Evolutionary conservation across 2,888 invertebrate genomes (phyloP).

Genomic region (Platerodrilus igneus): DNA sequence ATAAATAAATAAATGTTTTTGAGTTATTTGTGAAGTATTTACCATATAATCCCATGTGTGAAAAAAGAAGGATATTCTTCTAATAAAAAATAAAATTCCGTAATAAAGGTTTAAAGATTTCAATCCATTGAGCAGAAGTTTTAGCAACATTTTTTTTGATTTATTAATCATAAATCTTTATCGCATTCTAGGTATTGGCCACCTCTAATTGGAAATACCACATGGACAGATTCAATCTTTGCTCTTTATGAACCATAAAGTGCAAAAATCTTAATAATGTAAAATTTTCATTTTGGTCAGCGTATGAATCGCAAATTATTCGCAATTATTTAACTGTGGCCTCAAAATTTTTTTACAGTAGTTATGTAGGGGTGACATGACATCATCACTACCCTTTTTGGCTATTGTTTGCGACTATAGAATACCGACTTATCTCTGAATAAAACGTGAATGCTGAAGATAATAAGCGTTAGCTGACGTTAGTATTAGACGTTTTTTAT

Average conservation of each 20-base stretch:
- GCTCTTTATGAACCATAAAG: constrained; percentile 26
- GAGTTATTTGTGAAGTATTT: too few species aligned
- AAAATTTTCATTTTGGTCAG: constrained; percentile 32
- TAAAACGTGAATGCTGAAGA: too few species aligned
- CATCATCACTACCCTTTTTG: constrained; percentile 31
- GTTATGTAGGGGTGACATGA: constrained; percentile 8
- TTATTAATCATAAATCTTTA: constrained; percentile 27
- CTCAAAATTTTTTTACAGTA: constrained; percentile 3
- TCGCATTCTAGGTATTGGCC: constrained; percentile 31
- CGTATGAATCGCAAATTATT: constrained; percentile 32
- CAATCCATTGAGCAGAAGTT: constrained; percentile 27
- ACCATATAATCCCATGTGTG: too few species aligned
- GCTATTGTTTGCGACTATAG: constrained; percentile 29
- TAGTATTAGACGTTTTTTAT: too few species aligned
- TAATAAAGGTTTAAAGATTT: constrained; percentile 23
- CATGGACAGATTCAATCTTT: constrained; percentile 26
- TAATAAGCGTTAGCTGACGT: too few species aligned
- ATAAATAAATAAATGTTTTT: too few species aligned
- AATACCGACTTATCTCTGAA: too few species aligned
- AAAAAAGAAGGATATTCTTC: too few species aligned
- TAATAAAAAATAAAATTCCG: too few species aligned
- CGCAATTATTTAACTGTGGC: constrained; percentile 14
- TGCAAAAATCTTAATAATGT: constrained; percentile 31
- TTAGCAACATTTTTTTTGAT: constrained; percentile 24
- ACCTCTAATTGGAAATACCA: constrained; percentile 33